Evolutionary conservation across 2,888 invertebrate species (phyloP), one percentile per base, ranked within the genome.

Genomic region (Thymelicus acteon): DNA sequence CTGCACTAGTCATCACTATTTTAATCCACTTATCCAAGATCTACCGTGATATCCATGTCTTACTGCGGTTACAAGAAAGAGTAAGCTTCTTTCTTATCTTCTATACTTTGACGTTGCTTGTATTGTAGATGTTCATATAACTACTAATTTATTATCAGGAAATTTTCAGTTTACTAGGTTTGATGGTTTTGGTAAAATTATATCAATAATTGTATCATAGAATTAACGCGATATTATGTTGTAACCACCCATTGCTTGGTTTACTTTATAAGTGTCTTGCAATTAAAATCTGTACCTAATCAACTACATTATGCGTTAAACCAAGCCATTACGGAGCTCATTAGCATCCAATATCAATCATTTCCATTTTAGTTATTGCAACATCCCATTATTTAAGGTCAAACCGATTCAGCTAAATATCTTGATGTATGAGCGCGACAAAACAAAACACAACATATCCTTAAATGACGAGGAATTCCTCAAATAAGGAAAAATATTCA

Each of bases 381-480:
- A 74, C 73, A 73, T 72, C 67, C 68, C 68, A 72, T 72, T 74
- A 67, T 62, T 74, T 63, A 69, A 75, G 71, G 68, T 71, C 63
- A 65, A 65, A 60, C 4, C 71, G 72, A 73, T 75, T 76, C 72
- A 77, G 75, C 76, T 78, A 73, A 78, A 76, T 77, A 77, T 74
- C 70, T 75, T 52, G 19, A 19, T 52, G 52, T 60, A 13, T 15
- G 19, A 37, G 31, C 10, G 64, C 39, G 31, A 52, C 39, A 49
- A 47, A 64, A 70, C 63, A 70, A 65, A 63, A 61, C 60, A 65
- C 40, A 31, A 47, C 49, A 31, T 44, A 52, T 5, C 60, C 60
- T 47, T 63, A 63, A 37, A 19, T 39, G 37, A 52, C 15, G 10
- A 48, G 13, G 31, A 31, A 31, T 31, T 31, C 31, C 47, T 63